These are phyloP conservation scores for Desmophyllum pertusum DNA, from an alignment of 92 coral and sea anemone genomes.

Conservation along the genomic window DNA sequence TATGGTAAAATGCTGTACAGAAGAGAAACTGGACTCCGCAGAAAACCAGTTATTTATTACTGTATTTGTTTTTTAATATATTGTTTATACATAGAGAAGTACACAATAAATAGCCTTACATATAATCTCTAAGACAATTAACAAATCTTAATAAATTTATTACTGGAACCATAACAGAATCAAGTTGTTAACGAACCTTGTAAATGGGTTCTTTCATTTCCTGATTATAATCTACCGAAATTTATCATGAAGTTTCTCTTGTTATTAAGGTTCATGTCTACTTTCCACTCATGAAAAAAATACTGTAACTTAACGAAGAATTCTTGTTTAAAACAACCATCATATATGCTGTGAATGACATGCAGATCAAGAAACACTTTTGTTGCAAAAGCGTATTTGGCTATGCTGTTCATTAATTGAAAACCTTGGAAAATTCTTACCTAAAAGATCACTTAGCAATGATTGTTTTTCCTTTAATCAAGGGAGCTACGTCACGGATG, in stretches of 20 bases:
- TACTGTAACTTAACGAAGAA: background rate
- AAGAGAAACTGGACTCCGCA: background rate
- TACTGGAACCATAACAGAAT: background rate
- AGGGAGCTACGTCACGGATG: too few species aligned
- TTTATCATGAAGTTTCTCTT: background rate
- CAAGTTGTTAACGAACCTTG: background rate
- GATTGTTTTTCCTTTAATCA: background rate
- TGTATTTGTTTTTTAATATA: background rate
- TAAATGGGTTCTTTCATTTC: background rate
- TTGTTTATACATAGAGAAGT: slow-evolving; percentile 1
- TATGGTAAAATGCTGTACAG: too few species aligned
- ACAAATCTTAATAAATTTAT: background rate
- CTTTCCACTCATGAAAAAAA: background rate
- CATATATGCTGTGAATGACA: background rate
- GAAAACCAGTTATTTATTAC: too few species aligned
- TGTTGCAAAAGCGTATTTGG: background rate
- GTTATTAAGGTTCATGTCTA: background rate
- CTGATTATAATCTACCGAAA: background rate
- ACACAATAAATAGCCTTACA: slow-evolving; percentile 27
- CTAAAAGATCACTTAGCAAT: background rate
- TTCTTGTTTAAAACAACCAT: background rate
- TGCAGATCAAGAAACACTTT: background rate
- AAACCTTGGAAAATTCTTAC: background rate
- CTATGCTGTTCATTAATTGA: background rate
- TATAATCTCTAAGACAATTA: background rate